These are phyloP conservation scores for Drosophila tropicalis DNA, from an alignment of 1,140 invertebrate species.

Conservation along the genomic window DNA sequence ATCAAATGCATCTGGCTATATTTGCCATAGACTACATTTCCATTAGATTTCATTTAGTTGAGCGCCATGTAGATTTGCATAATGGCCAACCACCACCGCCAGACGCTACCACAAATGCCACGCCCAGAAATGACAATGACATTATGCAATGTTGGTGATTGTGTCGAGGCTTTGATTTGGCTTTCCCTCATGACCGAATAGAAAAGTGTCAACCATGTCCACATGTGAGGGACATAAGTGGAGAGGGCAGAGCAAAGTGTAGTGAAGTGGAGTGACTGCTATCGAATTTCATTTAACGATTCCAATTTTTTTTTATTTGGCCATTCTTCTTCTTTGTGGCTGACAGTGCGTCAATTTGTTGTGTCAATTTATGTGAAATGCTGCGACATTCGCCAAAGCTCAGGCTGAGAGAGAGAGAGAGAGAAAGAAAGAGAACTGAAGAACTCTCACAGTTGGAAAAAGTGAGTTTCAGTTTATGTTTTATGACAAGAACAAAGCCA, in stretches of 20 bases:
- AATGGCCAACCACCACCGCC: slow-evolving; percentile 29
- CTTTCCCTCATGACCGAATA: neutral
- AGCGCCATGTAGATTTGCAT: slow-evolving; percentile 50
- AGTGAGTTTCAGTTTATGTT: slow-evolving; percentile 5
- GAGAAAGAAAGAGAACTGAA: neutral
- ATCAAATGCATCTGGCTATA: neutral
- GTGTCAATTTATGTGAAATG: slow-evolving; percentile 67
- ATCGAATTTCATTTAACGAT: slow-evolving; percentile 76
- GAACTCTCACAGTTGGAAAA: no score
- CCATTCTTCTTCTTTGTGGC: slow-evolving; percentile 24
- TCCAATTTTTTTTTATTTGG: slow-evolving; percentile 28
- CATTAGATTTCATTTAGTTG: slow-evolving; percentile 55
- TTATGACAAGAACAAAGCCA: slow-evolving; percentile 16
- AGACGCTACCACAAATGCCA: neutral
- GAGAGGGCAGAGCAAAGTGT: no score
- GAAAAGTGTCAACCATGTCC: slow-evolving; percentile 19
- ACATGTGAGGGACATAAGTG: slow-evolving; percentile 27
- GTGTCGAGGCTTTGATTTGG: slow-evolving; percentile 30
- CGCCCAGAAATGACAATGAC: slow-evolving; percentile 28
- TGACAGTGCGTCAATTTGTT: slow-evolving; percentile 63
- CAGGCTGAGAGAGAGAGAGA: no score
- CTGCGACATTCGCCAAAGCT: slow-evolving; percentile 40
- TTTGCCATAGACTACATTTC: slow-evolving; percentile 23
- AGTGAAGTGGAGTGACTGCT: slow-evolving; percentile 21
- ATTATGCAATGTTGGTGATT: slow-evolving; percentile 48